A percentile compares a stretch with the other conserved stretches of the same genome.
Evolutionary conservation across 2,797 vertebrate genomes (phyloP).

Genomic region (Fistularia commersonii): DNA sequence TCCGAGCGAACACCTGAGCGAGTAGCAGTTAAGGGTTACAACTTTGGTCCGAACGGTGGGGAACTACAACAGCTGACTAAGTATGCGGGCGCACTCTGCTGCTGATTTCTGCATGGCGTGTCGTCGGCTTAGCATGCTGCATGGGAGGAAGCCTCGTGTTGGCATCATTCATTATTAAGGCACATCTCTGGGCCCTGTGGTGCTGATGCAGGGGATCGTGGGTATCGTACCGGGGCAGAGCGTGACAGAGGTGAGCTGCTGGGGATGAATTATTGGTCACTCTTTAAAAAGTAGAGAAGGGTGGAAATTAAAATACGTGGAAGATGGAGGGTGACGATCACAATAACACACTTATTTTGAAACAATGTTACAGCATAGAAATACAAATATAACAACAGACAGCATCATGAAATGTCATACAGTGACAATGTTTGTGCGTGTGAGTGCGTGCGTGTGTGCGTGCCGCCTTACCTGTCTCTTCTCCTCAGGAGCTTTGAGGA

Average conservation of each 20-base stretch:
- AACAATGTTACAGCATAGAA: slow-evolving; percentile 12
- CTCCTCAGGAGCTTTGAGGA: slow-evolving; percentile 95
- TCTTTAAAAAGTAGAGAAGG: slow-evolving; percentile 13
- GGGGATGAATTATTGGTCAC: slow-evolving; percentile 11
- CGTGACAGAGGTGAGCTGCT: slow-evolving; percentile 12
- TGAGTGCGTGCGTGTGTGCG: background rate
- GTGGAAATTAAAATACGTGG: slow-evolving; percentile 8
- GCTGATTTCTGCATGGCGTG: slow-evolving; percentile 10
- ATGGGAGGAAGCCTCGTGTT: slow-evolving; percentile 26
- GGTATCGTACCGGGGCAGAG: slow-evolving; percentile 21
- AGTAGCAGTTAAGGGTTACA: too few relatives aligned
- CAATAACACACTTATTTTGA: slow-evolving; percentile 2
- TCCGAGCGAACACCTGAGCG: background rate
- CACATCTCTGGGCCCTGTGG: slow-evolving; percentile 23
- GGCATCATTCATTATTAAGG: slow-evolving; percentile 53
- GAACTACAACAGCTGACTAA: too few relatives aligned
- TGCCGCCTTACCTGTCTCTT: slow-evolving; percentile 88
- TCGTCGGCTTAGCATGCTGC: slow-evolving; percentile 21
- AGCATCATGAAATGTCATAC: slow-evolving; percentile 6
- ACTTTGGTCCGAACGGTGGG: too few relatives aligned
- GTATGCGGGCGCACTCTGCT: slow-evolving; percentile 1
- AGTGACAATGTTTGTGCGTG: background rate
- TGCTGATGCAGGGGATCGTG: slow-evolving; percentile 31
- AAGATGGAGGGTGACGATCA: background rate
- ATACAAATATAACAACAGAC: slow-evolving; percentile 3